Conservation (phyloP, 1,140 invertebrate species). For the Anastrepha obliqua region DNA sequence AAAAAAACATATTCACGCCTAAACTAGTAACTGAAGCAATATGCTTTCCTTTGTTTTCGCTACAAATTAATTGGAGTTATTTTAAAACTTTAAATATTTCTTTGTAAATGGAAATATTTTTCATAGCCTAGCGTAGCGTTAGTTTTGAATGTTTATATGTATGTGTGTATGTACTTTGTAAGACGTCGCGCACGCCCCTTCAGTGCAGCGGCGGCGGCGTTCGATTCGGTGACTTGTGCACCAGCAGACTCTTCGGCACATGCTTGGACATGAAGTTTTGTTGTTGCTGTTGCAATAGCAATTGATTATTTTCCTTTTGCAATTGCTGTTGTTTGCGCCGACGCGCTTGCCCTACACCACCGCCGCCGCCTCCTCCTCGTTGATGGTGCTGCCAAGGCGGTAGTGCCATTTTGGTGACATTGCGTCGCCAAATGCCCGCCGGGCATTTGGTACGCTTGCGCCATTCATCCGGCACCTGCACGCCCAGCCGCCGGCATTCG, state of each 20-base stretch:
- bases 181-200: constrained; percentile 15
- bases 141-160: constrained; percentile 22
- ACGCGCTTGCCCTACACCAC: constrained; percentile 48
- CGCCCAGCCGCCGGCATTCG: constrained; percentile 86
- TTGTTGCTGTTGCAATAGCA: constrained; percentile 56
- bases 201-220: constrained; percentile 72
- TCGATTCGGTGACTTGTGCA: constrained; percentile 69
- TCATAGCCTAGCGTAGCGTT: constrained; percentile 40
- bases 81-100: too few relatives aligned
- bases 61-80: not conserved
- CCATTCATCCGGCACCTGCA: constrained; percentile 81
- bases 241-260: constrained; percentile 68
- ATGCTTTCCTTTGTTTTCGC: constrained; percentile 7
- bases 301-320: constrained; percentile 58
- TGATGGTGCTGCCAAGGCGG: not conserved
- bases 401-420: constrained; percentile 59
- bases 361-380: constrained; percentile 30
- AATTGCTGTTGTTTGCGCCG: constrained; percentile 32
- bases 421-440: constrained; percentile 64
- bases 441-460: constrained; percentile 79
- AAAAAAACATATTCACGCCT: not conserved
- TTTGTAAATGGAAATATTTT: not conserved
- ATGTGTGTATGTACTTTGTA: not conserved
- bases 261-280: constrained; percentile 70
- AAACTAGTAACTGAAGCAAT: constrained; percentile 34